A percentile compares a stretch with the other conserved stretches of the same genome.
phyloP scores from a whole-genome alignment of 53 echinoderm and acorn worm species.

The Stichopus horrens region DNA sequence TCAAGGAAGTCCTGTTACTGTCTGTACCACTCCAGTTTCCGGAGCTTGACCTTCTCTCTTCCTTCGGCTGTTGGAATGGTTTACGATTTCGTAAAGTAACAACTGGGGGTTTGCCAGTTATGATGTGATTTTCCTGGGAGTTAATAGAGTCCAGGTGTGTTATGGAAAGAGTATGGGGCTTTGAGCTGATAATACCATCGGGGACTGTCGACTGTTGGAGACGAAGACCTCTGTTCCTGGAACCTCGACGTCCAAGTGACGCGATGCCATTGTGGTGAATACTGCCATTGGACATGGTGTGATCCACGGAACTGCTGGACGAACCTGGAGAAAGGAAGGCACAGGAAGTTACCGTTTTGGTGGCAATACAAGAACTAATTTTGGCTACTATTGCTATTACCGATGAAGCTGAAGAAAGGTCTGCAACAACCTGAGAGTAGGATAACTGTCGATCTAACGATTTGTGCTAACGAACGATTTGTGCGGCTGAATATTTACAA shows the following conservation, averaged over 20 bases:
- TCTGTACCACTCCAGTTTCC: slow-evolving; percentile 99
- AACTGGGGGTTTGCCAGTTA: slow-evolving; percentile 39
- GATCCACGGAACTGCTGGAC: slow-evolving; percentile 61
- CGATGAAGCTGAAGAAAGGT: too few species aligned
- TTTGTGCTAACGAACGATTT: background rate
- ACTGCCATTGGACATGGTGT: slow-evolving; percentile 44
- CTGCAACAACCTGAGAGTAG: too few species aligned
- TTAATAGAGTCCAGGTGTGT: slow-evolving; percentile 43
- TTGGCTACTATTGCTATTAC: too few species aligned
- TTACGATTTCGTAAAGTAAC: slow-evolving; percentile 68
- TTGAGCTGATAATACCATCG: slow-evolving; percentile 75
- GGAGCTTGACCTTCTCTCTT: slow-evolving; percentile 94
- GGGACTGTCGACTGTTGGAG: slow-evolving; percentile 57
- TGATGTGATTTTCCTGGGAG: background rate
- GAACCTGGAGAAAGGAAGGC: slow-evolving; percentile 41
- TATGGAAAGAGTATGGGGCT: slow-evolving; percentile 62
- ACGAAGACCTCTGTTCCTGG: slow-evolving; percentile 49
- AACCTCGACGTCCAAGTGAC: slow-evolving; percentile 1
- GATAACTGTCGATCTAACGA: background rate
- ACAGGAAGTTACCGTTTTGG: background rate
- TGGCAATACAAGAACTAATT: too few species aligned
- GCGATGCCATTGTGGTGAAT: slow-evolving; percentile 31
- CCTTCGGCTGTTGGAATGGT: slow-evolving; percentile 63
- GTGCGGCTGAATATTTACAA: background rate
- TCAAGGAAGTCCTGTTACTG: slow-evolving; percentile 93